phyloP scores from a whole-genome alignment of 2,113 vertebrate genomes.

The Piliocolobus tephrosceles region DNA sequence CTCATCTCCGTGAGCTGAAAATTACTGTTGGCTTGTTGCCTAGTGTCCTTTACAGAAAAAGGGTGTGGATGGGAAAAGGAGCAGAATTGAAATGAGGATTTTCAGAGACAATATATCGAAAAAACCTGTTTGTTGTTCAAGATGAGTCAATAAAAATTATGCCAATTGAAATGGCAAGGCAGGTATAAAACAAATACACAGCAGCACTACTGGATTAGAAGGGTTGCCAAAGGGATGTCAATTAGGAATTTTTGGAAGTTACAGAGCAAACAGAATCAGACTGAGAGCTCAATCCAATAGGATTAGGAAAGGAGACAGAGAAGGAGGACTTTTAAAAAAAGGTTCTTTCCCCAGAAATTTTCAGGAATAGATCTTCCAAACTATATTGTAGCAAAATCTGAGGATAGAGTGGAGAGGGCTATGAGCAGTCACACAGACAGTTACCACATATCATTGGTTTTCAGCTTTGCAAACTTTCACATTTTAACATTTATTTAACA shows the following conservation, averaged over 20 bases:
- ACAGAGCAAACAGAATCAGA: background rate
- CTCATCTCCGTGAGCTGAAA: conserved; percentile 55
- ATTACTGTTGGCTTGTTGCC: conserved; percentile 40
- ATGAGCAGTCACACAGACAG: background rate
- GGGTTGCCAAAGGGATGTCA: background rate
- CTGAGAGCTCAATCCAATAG: background rate
- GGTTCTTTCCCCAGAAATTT: background rate
- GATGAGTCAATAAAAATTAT: background rate
- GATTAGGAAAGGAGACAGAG: background rate
- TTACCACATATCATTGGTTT: background rate
- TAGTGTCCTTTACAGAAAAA: conserved; percentile 35
- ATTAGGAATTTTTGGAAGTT: background rate
- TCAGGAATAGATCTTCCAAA: background rate
- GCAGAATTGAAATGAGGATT: background rate
- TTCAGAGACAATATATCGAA: background rate
- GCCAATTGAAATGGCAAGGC: background rate
- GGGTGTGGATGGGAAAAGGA: conserved; percentile 1
- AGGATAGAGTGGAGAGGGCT: background rate
- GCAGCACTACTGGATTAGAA: background rate
- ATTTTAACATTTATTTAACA: background rate
- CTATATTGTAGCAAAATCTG: background rate
- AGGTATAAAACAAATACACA: background rate
- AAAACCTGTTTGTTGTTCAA: background rate
- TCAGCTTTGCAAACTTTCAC: background rate
- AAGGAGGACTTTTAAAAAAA: background rate